Conservation (phyloP, 2,113 vertebrate species). For the Pseudorectes ferrugineus region DNA sequence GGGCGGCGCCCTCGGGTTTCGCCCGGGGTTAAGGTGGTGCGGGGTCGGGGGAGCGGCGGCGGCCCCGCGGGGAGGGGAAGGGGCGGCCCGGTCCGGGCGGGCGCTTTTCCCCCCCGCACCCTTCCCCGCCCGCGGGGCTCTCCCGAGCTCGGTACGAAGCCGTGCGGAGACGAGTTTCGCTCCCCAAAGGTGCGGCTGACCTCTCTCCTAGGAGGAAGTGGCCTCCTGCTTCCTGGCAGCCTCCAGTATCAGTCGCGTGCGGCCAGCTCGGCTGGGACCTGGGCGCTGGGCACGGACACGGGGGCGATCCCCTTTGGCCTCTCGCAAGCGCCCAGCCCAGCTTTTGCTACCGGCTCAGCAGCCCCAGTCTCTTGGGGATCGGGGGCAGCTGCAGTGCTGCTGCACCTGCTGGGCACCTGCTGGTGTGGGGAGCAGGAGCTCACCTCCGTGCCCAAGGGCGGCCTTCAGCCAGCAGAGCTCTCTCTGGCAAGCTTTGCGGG, state of each 20-base stretch:
- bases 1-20: neutral
- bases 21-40: neutral
- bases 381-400: neutral
- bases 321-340: neutral
- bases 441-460: fast-evolving
- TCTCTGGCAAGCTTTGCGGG: neutral
- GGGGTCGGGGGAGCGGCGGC: neutral
- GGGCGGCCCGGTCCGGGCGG: neutral
- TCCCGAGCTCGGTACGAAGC: neutral
- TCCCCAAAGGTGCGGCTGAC: neutral
- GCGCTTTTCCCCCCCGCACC: no score
- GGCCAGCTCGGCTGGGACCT: neutral
- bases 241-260: neutral
- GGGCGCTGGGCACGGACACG: neutral
- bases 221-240: neutral
- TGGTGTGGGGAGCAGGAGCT: neutral
- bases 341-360: neutral
- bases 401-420: neutral
- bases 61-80: neutral
- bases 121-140: neutral
- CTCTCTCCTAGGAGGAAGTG: neutral
- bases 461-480: neutral
- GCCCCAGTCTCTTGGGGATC: neutral
- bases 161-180: neutral
- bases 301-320: neutral